Base-by-base conservation (phyloP, 2,888 invertebrate species). In the Atrina japonica region DNA sequence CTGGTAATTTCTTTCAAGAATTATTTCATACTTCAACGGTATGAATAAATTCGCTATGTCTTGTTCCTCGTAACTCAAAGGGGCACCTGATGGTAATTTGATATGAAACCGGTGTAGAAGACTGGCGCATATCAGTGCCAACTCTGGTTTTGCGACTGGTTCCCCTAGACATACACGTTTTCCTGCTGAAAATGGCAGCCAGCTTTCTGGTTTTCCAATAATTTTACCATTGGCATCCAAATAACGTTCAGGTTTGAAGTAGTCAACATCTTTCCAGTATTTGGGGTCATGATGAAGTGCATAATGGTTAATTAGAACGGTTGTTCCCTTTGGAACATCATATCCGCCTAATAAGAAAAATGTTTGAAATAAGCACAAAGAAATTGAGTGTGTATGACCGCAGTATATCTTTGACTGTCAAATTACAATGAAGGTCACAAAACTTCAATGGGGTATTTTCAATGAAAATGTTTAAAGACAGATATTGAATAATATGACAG, bases 161-260 rank as follows among this genome's bases (percentile, higher is more conserved):
- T 86, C 85, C 23, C 86, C 87, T 0, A 85, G 73, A 78, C 87
- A 87, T 14, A 80, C 82, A n/a, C 87, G 70, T 14, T 81, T 72
- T 6, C 86, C 87, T 0, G 83, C 81, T 14, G 83, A 82, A 67
- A 87, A 87, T 0, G 87, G 87, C 29, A 86, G 73, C 82, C 82
- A 86, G 49, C 76, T 80, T 7, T 76, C 73, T 2, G 80, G 83
- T 72, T 81, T 83, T 9, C n/a, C n/a, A n/a, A n/a, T n/a, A n/a
- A 85, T 58, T 43, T 80, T 80, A 6, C 85, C 85, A 45, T 80
- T 65, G 25, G 77, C 78, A 21, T 82, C 80, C 2, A 87, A 67
- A 69, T 76, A 87, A 25, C 86, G 67, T n/a, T 83, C 80, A 3
- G 87, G 87, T 18, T 71, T 70, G 67, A 86, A 87, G 16, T 64